Evolutionary conservation across 1,140 invertebrate genomes (phyloP).

Genomic region (Drosophila triauraria): DNA sequence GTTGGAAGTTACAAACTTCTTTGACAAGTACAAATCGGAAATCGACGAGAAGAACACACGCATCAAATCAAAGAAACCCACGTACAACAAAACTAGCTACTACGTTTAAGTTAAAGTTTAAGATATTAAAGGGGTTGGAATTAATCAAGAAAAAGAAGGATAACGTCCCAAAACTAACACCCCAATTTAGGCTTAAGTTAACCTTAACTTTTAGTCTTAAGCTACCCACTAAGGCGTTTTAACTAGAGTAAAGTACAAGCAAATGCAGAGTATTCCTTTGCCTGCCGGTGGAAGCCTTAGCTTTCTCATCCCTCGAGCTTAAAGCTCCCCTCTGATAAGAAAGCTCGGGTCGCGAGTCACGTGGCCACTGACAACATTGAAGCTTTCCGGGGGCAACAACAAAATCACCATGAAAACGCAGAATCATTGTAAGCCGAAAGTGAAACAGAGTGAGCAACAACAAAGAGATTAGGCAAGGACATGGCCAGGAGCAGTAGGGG

Average conservation of each 20-base stretch:
- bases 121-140: conserved; percentile 48
- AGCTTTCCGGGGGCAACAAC: conserved; percentile 51
- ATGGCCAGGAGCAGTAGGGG: conserved; percentile 40
- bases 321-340: conserved; percentile 64
- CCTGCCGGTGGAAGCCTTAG: neutral
- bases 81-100: conserved; percentile 57
- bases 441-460: conserved; percentile 71
- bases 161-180: conserved; percentile 1
- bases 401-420: conserved; percentile 77
- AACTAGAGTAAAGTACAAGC: conserved; percentile 21
- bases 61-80: conserved; percentile 74
- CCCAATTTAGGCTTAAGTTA: conserved; percentile 17
- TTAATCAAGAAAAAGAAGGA: neutral
- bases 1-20: conserved; percentile 74
- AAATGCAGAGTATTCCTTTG: conserved; percentile 29
- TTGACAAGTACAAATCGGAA: conserved; percentile 54
- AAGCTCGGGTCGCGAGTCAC: conserved; percentile 65
- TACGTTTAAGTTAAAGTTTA: conserved; percentile 49
- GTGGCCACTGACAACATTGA: conserved; percentile 59
- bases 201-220: conserved; percentile 22
- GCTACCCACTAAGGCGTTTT: conserved; percentile 20
- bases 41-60: conserved; percentile 35
- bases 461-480: conserved; percentile 70
- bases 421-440: conserved; percentile 80
- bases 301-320: conserved; percentile 17